These are phyloP conservation scores for Pammene aurita DNA, from an alignment of 2,888 invertebrate genomes.

Conservation along the genomic window DNA sequence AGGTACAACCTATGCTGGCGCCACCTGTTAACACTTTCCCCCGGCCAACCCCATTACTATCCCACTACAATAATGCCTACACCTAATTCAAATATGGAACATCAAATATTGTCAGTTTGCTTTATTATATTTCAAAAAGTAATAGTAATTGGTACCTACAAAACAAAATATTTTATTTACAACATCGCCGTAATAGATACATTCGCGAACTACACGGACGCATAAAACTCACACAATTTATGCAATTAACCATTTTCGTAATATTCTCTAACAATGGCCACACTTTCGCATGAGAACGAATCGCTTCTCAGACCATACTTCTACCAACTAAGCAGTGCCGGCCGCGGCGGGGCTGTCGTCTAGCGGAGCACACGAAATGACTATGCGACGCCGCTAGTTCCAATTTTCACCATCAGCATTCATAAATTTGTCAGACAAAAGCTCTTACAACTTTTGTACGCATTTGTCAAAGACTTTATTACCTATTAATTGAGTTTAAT, in stretches of 20 bases:
- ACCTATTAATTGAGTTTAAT: slow-evolving; percentile 14
- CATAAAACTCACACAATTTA: slow-evolving; percentile 32
- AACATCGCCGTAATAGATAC: slow-evolving; percentile 12
- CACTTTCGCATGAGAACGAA: slow-evolving; percentile 78
- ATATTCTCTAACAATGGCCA: slow-evolving; percentile 50
- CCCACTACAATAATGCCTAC: too few species aligned
- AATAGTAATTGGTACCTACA: too few species aligned
- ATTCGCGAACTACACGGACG: slow-evolving; percentile 26
- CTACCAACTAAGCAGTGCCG: slow-evolving; percentile 12
- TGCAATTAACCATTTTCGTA: slow-evolving; percentile 39
- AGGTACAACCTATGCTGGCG: too few species aligned
- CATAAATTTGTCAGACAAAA: slow-evolving; percentile 14
- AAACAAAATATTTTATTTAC: slow-evolving; percentile 1
- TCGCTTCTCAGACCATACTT: slow-evolving; percentile 71
- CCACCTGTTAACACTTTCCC: too few species aligned
- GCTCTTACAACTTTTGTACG: slow-evolving; percentile 16
- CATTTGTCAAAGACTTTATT: slow-evolving; percentile 5
- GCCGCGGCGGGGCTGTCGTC: slow-evolving; percentile 6
- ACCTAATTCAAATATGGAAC: too few species aligned
- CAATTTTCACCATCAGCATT: not conserved
- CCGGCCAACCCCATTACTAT: too few species aligned
- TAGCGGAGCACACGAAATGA: not conserved
- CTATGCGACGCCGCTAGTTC: slow-evolving; percentile 11
- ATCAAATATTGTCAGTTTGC: too few species aligned
- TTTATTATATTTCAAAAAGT: too few species aligned